These are phyloP conservation scores for Herminia tarsipennalis DNA, from an alignment of 2,888 invertebrate genomes.

Conservation along the genomic window DNA sequence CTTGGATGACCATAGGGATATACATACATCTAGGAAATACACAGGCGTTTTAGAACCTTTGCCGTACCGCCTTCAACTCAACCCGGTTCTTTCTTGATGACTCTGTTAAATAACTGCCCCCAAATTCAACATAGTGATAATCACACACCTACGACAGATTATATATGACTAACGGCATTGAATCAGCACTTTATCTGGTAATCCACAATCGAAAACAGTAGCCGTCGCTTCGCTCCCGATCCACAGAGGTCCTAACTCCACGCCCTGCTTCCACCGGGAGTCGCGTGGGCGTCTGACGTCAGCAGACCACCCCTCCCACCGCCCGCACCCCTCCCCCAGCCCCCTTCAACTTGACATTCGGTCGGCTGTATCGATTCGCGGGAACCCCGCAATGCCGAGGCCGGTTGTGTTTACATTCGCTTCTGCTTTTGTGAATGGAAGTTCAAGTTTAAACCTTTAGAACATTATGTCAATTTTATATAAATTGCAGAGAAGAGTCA, in stretches of 20 bases:
- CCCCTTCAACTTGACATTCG: conserved; percentile 72
- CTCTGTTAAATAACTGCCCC: too few species aligned
- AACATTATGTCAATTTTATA: background rate
- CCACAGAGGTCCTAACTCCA: conserved; percentile 18
- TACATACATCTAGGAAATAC: too few species aligned
- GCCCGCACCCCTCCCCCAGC: conserved; percentile 12
- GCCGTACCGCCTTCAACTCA: too few species aligned
- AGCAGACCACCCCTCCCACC: conserved; percentile 21
- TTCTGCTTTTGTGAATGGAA: conserved; percentile 51
- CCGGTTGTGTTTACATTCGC: conserved; percentile 54
- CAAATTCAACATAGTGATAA: too few species aligned
- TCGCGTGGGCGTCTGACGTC: conserved; percentile 65
- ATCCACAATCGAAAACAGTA: background rate
- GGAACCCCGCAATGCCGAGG: conserved; percentile 56
- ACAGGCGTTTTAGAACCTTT: too few species aligned
- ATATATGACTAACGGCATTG: too few species aligned
- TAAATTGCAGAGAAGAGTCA: background rate
- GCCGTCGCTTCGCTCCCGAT: conserved; percentile 9
- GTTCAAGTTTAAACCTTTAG: conserved; percentile 15
- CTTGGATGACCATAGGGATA: too few species aligned
- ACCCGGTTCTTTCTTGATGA: too few species aligned
- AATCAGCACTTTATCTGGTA: too few species aligned
- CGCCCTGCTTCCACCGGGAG: conserved; percentile 39
- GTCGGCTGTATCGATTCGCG: conserved; percentile 60
- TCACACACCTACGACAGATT: too few species aligned